These are phyloP conservation scores for Hipparchia semele DNA, from an alignment of 2,888 invertebrate genomes.

Conservation along the genomic window DNA sequence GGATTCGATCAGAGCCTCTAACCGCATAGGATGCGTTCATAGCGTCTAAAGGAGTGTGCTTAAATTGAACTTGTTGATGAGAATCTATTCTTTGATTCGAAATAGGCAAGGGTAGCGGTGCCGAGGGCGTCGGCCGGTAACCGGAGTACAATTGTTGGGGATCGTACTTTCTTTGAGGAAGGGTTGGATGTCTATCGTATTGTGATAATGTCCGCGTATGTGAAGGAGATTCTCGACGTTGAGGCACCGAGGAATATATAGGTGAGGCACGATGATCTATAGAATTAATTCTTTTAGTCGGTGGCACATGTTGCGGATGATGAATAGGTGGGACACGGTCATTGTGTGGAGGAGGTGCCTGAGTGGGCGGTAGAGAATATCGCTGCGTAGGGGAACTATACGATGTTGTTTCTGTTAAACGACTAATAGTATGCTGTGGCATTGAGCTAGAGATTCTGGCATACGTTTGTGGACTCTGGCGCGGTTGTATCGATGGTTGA, in stretches of 20 bases:
- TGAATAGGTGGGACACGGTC: slow-evolving; percentile 78
- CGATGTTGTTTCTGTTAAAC: slow-evolving; percentile 63
- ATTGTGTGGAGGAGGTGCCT: slow-evolving; percentile 72
- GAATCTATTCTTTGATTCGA: slow-evolving; percentile 66
- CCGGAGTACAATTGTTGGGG: slow-evolving; percentile 75
- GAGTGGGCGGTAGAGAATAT: slow-evolving; percentile 58
- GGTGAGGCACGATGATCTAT: slow-evolving; percentile 61
- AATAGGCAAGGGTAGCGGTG: slow-evolving; percentile 60
- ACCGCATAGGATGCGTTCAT: slow-evolving; percentile 61
- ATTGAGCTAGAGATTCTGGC: slow-evolving; percentile 66
- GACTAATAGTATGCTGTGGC: slow-evolving; percentile 64
- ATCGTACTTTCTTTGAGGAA: slow-evolving; percentile 72
- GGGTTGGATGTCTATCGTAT: slow-evolving; percentile 66
- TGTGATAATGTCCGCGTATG: slow-evolving; percentile 60
- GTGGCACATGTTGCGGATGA: slow-evolving; percentile 62
- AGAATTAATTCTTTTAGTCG: slow-evolving; percentile 57
- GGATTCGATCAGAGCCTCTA: slow-evolving; percentile 63
- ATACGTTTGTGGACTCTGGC: slow-evolving; percentile 73
- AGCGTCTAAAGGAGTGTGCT: slow-evolving; percentile 61
- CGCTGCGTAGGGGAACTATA: slow-evolving; percentile 67
- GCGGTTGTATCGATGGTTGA: slow-evolving; percentile 64
- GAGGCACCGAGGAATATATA: slow-evolving; percentile 60
- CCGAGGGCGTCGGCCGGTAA: slow-evolving; percentile 62
- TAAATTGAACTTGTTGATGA: slow-evolving; percentile 65
- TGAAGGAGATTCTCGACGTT: slow-evolving; percentile 67